Evolutionary conservation across 2,797 vertebrate genomes (phyloP).

Genomic region (Gorsachius magnificus): DNA sequence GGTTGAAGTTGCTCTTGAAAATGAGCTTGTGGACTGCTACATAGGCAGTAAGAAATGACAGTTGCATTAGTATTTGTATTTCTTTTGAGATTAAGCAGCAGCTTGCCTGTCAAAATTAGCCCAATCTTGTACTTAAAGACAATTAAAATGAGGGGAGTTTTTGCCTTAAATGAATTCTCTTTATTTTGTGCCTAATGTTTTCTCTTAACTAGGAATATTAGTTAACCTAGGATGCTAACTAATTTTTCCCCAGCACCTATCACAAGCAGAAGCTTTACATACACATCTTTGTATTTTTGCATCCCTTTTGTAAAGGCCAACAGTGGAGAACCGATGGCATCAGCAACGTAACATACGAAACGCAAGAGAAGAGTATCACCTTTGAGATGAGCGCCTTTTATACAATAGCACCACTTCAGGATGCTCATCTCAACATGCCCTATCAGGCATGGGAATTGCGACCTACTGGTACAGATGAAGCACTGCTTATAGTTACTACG

Average conservation of each 20-base stretch:
- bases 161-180: background rate
- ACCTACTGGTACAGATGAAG: constrained; percentile 78
- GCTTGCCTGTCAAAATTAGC: background rate
- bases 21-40: background rate
- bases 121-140: background rate
- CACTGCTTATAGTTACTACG: constrained; percentile 75
- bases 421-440: constrained; percentile 84
- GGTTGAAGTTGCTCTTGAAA: background rate
- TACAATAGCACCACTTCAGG: constrained; percentile 83
- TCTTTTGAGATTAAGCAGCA: background rate
- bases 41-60: background rate
- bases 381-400: constrained; percentile 81
- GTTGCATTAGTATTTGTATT: background rate
- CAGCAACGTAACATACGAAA: constrained; percentile 60
- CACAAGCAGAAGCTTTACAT: background rate
- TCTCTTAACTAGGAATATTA: background rate
- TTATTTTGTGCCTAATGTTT: background rate
- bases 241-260: background rate
- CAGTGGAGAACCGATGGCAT: constrained; percentile 86
- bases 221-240: background rate
- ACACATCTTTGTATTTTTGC: background rate
- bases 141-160: background rate
- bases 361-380: constrained; percentile 69
- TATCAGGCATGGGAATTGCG: constrained; percentile 87
- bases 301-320: constrained; percentile 68